phyloP scores from a whole-genome alignment of 2,888 invertebrate species.

The Napeogenes inachia region DNA sequence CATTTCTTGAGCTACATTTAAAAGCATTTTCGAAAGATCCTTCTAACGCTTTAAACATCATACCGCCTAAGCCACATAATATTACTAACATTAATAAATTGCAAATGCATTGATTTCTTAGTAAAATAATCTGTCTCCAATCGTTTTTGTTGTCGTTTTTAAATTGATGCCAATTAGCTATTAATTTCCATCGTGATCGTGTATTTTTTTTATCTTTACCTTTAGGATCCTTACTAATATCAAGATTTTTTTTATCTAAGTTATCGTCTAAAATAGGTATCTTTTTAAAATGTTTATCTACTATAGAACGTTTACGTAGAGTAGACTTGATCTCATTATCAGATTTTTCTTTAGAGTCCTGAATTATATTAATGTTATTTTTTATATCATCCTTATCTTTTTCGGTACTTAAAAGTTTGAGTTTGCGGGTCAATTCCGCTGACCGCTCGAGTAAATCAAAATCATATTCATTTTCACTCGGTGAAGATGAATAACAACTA shows the following conservation, averaged over 20 bases:
- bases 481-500: slow-evolving; percentile 72
- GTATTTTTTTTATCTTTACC: slow-evolving; percentile 27
- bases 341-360: slow-evolving; percentile 34
- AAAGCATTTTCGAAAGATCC: slow-evolving; percentile 90
- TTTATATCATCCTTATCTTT: slow-evolving; percentile 50
- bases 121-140: slow-evolving; percentile 68
- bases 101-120: slow-evolving; percentile 82
- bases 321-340: slow-evolving; percentile 40
- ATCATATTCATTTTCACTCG: slow-evolving; percentile 73
- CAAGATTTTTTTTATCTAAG: slow-evolving; percentile 21
- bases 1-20: slow-evolving; percentile 91
- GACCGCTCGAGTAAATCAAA: slow-evolving; percentile 69
- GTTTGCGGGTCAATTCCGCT: slow-evolving; percentile 66
- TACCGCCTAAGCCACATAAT: slow-evolving; percentile 86
- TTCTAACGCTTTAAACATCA: slow-evolving; percentile 89
- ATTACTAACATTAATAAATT: slow-evolving; percentile 83
- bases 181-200: slow-evolving; percentile 63
- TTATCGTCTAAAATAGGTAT: slow-evolving; percentile 39
- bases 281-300: slow-evolving; percentile 38
- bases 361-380: slow-evolving; percentile 47
- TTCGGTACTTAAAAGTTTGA: slow-evolving; percentile 64
- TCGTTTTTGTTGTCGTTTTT: slow-evolving; percentile 77
- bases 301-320: slow-evolving; percentile 53
- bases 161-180: slow-evolving; percentile 77
- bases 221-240: too few relatives aligned